Conservation (phyloP, 2,888 invertebrate species). For the Tyria jacobaeae region DNA sequence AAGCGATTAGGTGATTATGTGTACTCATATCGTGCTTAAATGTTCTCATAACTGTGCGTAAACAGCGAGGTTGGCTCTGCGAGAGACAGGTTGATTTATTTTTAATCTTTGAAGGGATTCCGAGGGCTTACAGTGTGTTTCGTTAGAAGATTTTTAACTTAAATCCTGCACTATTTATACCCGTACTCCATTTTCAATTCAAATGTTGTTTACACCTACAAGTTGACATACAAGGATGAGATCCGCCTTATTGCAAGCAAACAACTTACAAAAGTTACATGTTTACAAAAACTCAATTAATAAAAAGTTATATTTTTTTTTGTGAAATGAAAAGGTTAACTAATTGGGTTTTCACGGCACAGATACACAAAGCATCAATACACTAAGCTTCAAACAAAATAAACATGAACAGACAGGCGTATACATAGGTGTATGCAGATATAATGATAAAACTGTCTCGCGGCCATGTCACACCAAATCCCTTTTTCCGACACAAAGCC, state of each 20-base stretch:
- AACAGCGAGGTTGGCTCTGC: background rate
- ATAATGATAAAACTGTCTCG: constrained; percentile 67
- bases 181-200: too few relatives aligned
- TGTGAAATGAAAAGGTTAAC: background rate
- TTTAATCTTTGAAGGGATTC: constrained; percentile 8
- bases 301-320: too few relatives aligned
- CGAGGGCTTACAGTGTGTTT: background rate
- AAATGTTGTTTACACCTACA: too few relatives aligned
- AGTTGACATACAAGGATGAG: too few relatives aligned
- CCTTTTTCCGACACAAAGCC: constrained; percentile 64
- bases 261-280: too few relatives aligned
- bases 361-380: constrained; percentile 4
- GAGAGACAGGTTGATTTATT: constrained; percentile 1
- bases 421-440: constrained; percentile 62
- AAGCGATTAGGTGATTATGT: constrained; percentile 41
- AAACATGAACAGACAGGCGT: constrained; percentile 26
- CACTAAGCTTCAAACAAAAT: constrained; percentile 19
- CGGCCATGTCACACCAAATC: constrained; percentile 71
- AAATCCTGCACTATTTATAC: background rate
- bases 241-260: too few relatives aligned
- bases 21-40: constrained; percentile 8
- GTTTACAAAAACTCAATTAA: too few relatives aligned
- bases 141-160: background rate
- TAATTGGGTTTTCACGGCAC: background rate
- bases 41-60: background rate